These are phyloP conservation scores for Lepidurus arcticus DNA, from an alignment of 1,140 invertebrate genomes.

Conservation along the genomic window DNA sequence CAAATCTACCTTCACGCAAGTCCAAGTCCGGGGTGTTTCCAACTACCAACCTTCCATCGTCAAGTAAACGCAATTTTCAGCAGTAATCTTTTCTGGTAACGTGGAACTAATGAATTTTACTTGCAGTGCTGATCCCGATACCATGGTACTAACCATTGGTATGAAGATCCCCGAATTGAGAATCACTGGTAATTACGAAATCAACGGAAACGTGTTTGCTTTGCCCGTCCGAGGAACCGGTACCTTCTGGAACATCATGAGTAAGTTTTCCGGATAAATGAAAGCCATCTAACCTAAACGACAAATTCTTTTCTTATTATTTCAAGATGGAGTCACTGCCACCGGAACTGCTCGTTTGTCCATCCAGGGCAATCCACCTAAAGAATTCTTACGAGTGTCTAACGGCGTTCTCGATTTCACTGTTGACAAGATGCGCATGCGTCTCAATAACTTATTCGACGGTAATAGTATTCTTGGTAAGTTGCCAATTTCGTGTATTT, in stretches of 20 bases:
- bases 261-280: constrained; percentile 32
- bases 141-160: constrained; percentile 37
- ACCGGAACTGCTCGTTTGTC: constrained; percentile 23
- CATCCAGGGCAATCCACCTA: constrained; percentile 30
- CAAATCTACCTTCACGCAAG: constrained; percentile 53
- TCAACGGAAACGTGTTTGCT: constrained; percentile 40
- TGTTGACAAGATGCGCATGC: constrained; percentile 54
- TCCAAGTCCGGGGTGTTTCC: constrained; percentile 44
- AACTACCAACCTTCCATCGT: constrained; percentile 38
- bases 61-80: constrained; percentile 33
- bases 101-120: constrained; percentile 26
- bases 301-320: not conserved
- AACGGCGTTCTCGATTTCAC: constrained; percentile 62
- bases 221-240: constrained; percentile 40
- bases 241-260: constrained; percentile 39
- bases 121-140: constrained; percentile 39
- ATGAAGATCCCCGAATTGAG: constrained; percentile 38
- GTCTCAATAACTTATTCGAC: constrained; percentile 61
- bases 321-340: constrained; percentile 31
- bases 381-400: constrained; percentile 48
- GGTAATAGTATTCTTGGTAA: constrained; percentile 61
- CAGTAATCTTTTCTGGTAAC: not conserved
- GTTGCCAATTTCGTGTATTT: not conserved
- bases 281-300: not conserved
- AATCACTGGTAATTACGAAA: constrained; percentile 39